Conservation (phyloP, 2,797 vertebrate species). For the Graptemys geographica region DNA sequence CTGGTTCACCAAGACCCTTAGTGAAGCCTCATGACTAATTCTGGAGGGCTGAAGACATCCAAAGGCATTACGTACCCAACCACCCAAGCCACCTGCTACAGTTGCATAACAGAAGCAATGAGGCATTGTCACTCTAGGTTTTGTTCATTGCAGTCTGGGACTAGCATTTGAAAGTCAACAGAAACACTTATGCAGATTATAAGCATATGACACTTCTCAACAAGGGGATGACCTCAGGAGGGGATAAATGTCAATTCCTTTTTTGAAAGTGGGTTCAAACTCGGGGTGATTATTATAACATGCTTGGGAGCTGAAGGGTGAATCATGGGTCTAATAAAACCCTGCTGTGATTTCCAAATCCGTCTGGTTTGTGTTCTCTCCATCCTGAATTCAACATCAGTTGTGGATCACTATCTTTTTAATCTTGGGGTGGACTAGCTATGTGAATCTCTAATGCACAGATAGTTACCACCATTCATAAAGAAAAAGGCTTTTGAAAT, state of each 20-base stretch:
- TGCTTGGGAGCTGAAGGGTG: not conserved
- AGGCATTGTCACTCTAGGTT: not conserved
- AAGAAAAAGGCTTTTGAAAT: not conserved
- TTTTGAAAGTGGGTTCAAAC: conserved; percentile 28
- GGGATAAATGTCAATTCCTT: conserved; percentile 45
- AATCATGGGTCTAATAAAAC: conserved; percentile 3
- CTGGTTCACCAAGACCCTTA: conserved; percentile 8
- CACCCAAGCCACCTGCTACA: conserved; percentile 50
- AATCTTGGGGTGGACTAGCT: not conserved
- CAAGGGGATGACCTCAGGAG: conserved; percentile 1
- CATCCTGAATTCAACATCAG: not conserved
- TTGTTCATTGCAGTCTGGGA: conserved; percentile 38
- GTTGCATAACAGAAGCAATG: conserved; percentile 45
- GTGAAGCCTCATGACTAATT: conserved; percentile 54
- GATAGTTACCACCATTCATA: not conserved
- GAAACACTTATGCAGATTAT: not conserved
- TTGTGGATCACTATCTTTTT: not conserved
- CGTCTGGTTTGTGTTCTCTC: conserved; percentile 30
- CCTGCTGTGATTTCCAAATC: conserved; percentile 11
- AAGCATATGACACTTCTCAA: not conserved
- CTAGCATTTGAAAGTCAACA: not conserved
- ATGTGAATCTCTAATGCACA: not conserved
- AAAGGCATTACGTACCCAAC: not conserved
- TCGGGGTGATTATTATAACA: conserved; percentile 20
- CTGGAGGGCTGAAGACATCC: conserved; percentile 43